Base-by-base conservation (phyloP, 2,797 vertebrate species). In the Gymnoscopelus braueri region DNA sequence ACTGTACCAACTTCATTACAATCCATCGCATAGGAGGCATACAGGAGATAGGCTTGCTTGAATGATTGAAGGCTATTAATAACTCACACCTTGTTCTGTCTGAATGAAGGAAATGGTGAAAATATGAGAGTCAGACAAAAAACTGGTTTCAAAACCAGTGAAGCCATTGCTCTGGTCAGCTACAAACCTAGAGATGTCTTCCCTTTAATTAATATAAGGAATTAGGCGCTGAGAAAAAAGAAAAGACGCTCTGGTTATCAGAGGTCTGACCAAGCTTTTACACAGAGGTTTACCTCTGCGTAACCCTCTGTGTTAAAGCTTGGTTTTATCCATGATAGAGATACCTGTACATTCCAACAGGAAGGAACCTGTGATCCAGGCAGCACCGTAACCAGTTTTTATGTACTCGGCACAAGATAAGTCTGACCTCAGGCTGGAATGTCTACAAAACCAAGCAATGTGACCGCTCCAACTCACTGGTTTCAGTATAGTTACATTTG, bases 401-500 rank as follows among this genome's bases (percentile, higher is more conserved):
- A 26, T 57, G 52, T 57, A 55, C 51, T n/a, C 15, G 11, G 29
- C 39, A 32, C 29, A 50, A 62, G 70, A 72, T 62, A 73, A 57
- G 32, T 64, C 39, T 32, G 15, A 60, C 55, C 56, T 39, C 12
- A 24, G 60, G 65, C 29, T 4, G 19, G 29, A 58, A 63, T 58
- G 55, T 51, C 35, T 19, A 58, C 64, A 26, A 15, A 65, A 61
- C 58, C 2, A 19, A 51, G 23, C 65, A 26, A 48, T 58, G 39
- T 44, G 39, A 44, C 39, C 39, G 39, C 44, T 11, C 52, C 15
- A 15, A 54, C n/a, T 12, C 1, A 35, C 32, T 15, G 19, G 32
- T 64, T 72, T 82, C 71, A 71, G n/a, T 51, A 48, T 19, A 11
- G n/a, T 44, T 49, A 7, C 39, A 26, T 14, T 9, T 23, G 52